A percentile compares a stretch with the other conserved stretches of the same genome.
These are phyloP conservation scores for Panagrolaimus sp. DNA, from an alignment of 1,140 invertebrate species.

Conservation along the genomic window DNA sequence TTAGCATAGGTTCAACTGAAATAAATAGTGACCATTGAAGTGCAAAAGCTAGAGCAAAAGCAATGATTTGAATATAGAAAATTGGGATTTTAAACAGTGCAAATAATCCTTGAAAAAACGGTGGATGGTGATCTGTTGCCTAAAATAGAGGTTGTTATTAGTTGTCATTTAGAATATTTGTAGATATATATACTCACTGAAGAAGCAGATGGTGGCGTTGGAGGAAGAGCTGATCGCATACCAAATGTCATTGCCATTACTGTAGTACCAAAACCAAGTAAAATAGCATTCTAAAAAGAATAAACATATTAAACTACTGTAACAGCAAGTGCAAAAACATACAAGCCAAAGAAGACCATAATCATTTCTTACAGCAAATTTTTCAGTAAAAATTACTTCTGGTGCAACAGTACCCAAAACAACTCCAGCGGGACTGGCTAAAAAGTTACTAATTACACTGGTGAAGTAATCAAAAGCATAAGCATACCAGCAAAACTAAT, in stretches of 20 bases:
- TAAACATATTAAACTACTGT: slow-evolving; percentile 28
- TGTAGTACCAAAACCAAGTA: slow-evolving; percentile 33
- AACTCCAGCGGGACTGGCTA: slow-evolving; percentile 55
- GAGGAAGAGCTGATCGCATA: slow-evolving; percentile 29
- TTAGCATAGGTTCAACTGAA: slow-evolving; percentile 39
- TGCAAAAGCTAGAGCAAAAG: slow-evolving; percentile 49
- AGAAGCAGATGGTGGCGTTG: slow-evolving; percentile 50
- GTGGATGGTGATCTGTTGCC: slow-evolving; percentile 39
- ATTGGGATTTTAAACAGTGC: slow-evolving; percentile 34
- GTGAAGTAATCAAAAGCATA: neutral
- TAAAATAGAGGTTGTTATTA: slow-evolving; percentile 18
- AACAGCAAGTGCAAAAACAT: slow-evolving; percentile 17
- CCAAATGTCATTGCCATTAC: slow-evolving; percentile 38
- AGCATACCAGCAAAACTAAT: slow-evolving; percentile 42
- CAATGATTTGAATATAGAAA: slow-evolving; percentile 47
- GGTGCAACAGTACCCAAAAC: slow-evolving; percentile 53
- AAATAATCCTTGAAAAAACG: slow-evolving; percentile 62
- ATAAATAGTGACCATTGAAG: slow-evolving; percentile 46
- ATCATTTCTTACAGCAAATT: neutral
- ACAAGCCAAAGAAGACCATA: neutral
- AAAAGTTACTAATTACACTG: slow-evolving; percentile 14
- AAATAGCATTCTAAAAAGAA: slow-evolving; percentile 32
- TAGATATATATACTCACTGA: too few species aligned
- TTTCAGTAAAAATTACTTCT: slow-evolving; percentile 26
- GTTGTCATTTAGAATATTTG: too few species aligned